Evolutionary conservation across 1,140 invertebrate species (phyloP).

Genomic region (Vollenhovia emeryi): DNA sequence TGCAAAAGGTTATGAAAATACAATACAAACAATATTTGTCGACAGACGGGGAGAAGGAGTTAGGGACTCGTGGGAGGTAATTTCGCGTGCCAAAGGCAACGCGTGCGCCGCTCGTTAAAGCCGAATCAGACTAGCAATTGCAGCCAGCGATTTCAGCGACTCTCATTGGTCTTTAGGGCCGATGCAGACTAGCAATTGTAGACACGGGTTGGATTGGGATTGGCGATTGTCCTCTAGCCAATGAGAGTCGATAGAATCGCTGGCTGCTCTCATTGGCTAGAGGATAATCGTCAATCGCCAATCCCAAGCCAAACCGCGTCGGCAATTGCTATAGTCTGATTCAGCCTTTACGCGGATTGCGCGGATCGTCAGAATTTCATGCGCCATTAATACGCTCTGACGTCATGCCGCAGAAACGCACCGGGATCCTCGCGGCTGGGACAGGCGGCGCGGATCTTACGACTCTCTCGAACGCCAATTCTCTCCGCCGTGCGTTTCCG

Average conservation of each 20-base stretch:
- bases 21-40: too few species aligned
- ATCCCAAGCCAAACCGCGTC: too few species aligned
- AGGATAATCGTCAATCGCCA: too few species aligned
- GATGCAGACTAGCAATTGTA: too few species aligned
- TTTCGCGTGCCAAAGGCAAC: slow-evolving; percentile 24
- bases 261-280: too few species aligned
- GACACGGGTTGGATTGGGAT: too few species aligned
- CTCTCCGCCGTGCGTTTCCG: neutral
- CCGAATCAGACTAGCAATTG: too few species aligned
- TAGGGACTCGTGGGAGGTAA: neutral
- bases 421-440: slow-evolving; percentile 26
- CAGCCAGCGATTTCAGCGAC: too few species aligned
- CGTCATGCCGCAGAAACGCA: slow-evolving; percentile 68
- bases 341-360: slow-evolving; percentile 5
- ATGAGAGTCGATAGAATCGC: too few species aligned
- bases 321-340: too few species aligned
- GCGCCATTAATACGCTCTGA: slow-evolving; percentile 70
- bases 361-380: slow-evolving; percentile 39
- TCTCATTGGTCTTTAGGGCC: too few species aligned
- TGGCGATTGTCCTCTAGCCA: too few species aligned
- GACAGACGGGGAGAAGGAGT: neutral
- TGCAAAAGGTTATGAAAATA: neutral
- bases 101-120: neutral
- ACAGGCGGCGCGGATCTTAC: neutral
- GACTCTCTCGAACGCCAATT: neutral